Evolutionary conservation across 2,797 vertebrate species (phyloP).

Genomic region (Galaxias olidus): DNA sequence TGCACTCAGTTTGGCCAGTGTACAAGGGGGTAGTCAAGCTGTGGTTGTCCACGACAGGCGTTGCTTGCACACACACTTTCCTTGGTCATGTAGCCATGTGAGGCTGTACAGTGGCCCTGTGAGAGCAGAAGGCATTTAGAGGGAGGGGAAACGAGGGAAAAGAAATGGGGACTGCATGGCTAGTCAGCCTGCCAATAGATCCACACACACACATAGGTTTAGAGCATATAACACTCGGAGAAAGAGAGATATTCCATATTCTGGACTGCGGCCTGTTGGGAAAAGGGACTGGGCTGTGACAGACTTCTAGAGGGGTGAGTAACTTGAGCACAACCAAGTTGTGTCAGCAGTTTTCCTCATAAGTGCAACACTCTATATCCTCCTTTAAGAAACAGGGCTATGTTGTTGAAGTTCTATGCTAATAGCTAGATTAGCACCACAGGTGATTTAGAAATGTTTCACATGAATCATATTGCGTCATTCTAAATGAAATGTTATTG

Average conservation of each 20-base stretch:
- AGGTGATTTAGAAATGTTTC: not conserved
- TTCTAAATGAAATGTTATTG: too few relatives aligned
- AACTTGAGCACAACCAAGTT: not conserved
- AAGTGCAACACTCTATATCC: not conserved
- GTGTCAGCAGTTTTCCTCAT: slow-evolving; percentile 3
- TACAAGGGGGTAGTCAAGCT: too few relatives aligned
- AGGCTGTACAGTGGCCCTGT: not conserved
- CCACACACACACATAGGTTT: not conserved
- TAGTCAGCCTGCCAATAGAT: not conserved
- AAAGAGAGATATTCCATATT: not conserved
- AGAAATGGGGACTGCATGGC: not conserved
- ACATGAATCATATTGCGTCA: not conserved
- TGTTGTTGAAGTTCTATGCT: not conserved
- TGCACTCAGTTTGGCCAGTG: too few relatives aligned
- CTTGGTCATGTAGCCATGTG: not conserved
- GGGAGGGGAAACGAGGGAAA: not conserved
- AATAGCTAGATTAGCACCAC: too few relatives aligned
- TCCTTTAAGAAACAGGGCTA: not conserved
- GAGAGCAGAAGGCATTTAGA: not conserved
- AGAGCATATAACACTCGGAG: not conserved
- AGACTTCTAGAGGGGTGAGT: not conserved
- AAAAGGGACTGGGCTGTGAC: not conserved
- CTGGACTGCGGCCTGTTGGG: not conserved
- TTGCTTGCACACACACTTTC: not conserved
- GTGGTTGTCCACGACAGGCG: not conserved